Conservation (phyloP, 2,888 invertebrate genomes). For the Xestia sexstrigata region DNA sequence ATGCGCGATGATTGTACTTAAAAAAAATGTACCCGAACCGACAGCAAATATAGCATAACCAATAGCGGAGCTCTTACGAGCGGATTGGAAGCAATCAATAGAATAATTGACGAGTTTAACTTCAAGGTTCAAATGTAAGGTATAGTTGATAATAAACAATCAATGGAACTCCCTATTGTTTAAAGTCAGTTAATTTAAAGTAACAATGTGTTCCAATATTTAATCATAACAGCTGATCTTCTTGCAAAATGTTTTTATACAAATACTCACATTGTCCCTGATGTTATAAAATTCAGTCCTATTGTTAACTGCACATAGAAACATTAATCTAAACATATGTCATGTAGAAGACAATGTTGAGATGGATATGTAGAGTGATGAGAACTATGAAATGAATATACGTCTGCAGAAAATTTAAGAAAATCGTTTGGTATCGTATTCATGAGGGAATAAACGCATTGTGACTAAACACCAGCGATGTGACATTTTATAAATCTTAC, state of each 20-base stretch:
- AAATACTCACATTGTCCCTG: neutral
- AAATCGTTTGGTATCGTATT: neutral
- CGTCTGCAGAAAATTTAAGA: neutral
- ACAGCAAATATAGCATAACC: neutral
- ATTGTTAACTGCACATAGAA: conserved; percentile 1
- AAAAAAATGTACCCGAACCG: neutral
- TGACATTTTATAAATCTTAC: neutral
- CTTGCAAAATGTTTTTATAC: conserved; percentile 19
- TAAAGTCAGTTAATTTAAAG: conserved; percentile 9
- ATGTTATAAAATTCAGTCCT: neutral
- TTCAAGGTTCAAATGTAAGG: neutral
- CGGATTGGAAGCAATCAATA: neutral
- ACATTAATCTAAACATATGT: neutral
- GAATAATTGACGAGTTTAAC: neutral
- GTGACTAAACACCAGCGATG: neutral
- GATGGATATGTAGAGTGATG: neutral
- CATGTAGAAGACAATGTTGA: neutral
- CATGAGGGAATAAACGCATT: neutral
- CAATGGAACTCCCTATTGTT: conserved; percentile 28
- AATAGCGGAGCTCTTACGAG: neutral
- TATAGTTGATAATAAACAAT: neutral
- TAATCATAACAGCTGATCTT: conserved; percentile 1
- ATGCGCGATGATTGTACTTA: no score
- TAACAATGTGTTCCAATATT: conserved; percentile 33
- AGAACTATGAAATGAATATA: neutral